These are phyloP conservation scores for Zaprionus taronus DNA, from an alignment of 1,140 invertebrate genomes.

Conservation along the genomic window DNA sequence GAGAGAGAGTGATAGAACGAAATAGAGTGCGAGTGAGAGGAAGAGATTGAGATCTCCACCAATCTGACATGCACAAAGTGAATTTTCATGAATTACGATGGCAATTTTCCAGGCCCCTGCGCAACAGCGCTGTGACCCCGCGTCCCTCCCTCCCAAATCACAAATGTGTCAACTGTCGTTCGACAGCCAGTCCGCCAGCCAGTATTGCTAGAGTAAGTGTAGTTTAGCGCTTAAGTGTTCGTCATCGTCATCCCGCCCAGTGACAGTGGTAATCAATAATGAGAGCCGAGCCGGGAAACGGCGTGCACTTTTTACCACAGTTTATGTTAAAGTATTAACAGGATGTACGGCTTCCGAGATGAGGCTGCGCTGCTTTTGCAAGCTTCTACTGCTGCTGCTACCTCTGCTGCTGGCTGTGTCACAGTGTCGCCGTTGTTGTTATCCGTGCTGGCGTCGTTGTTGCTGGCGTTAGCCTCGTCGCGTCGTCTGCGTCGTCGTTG, in stretches of 20 bases:
- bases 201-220: conserved; percentile 15
- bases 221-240: conserved; percentile 35
- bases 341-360: conserved; percentile 74
- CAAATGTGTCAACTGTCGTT: conserved; percentile 68
- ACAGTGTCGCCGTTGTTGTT: conserved; percentile 6
- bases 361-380: conserved; percentile 48
- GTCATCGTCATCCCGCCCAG: neutral
- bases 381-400: no score
- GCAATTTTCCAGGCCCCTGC: neutral
- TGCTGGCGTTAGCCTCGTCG: conserved; percentile 7
- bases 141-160: conserved; percentile 6
- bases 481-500: neutral
- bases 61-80: neutral
- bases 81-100: neutral
- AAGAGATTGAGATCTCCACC: neutral
- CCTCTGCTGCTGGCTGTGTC: no score
- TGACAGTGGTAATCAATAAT: conserved; percentile 67
- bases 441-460: conserved; percentile 1
- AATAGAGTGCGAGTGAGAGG: neutral
- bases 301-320: conserved; percentile 72
- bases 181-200: conserved; percentile 1
- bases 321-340: conserved; percentile 82
- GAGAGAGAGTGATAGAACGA: neutral
- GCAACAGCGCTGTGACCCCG: neutral
- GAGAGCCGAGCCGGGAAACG: conserved; percentile 35